Conservation (phyloP, 2,113 vertebrate species). For the Rhinoderma darwinii region DNA sequence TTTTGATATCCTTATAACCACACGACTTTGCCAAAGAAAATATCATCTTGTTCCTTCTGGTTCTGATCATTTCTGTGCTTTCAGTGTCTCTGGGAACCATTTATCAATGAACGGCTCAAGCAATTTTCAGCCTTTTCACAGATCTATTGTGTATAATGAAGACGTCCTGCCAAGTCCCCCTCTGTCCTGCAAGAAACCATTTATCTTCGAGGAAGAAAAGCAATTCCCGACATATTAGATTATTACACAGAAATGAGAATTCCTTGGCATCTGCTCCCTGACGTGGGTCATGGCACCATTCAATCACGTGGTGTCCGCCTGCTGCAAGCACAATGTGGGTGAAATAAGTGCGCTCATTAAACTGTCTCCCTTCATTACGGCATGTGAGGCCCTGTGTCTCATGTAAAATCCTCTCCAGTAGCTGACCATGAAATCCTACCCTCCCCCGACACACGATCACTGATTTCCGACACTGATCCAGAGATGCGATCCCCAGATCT, state of each 20-base stretch:
- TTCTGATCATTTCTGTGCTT: neutral
- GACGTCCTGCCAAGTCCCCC: conserved; percentile 19
- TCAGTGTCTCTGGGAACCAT: conserved; percentile 25
- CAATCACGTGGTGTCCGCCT: neutral
- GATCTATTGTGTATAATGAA: neutral
- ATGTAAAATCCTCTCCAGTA: no score
- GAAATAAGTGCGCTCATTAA: conserved; percentile 4
- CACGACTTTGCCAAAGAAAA: conserved; percentile 13
- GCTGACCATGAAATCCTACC: no score
- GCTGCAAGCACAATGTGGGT: neutral
- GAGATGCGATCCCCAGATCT: no score
- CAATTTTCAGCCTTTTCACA: conserved; percentile 1
- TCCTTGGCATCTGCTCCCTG: conserved; percentile 28
- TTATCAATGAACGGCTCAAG: conserved; percentile 26
- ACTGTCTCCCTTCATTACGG: neutral
- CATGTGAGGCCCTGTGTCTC: no score
- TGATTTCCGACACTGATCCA: no score
- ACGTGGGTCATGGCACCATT: neutral
- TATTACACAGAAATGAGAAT: conserved; percentile 35
- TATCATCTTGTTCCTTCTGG: neutral
- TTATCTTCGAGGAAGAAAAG: conserved; percentile 40
- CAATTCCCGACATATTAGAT: conserved; percentile 35
- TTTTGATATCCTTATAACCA: neutral
- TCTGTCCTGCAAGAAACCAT: conserved; percentile 25
- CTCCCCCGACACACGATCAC: no score